Percentiles rank a stretch among this genome's conserved stretches.
phyloP scores from a whole-genome alignment of 2,888 invertebrate genomes.

The Spisula subtruncata region DNA sequence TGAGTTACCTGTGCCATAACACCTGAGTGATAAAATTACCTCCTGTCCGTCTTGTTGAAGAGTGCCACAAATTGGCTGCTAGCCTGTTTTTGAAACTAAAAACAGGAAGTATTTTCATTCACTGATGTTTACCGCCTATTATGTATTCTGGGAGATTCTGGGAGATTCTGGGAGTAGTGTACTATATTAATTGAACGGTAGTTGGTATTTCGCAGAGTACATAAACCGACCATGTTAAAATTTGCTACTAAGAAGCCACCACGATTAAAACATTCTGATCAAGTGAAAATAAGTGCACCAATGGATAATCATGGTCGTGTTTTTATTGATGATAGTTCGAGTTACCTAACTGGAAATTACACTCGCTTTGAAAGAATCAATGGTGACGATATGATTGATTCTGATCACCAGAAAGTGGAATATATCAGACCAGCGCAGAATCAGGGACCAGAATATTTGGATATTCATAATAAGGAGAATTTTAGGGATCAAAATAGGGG shows the following conservation, averaged over 20 bases:
- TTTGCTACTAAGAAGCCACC: constrained; percentile 82
- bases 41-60: constrained; percentile 24
- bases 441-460: constrained; percentile 15
- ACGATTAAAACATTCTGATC: constrained; percentile 66
- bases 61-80: constrained; percentile 54
- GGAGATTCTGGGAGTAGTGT: constrained; percentile 30
- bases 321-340: constrained; percentile 57
- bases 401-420: constrained; percentile 27
- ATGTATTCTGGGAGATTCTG: constrained; percentile 40
- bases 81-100: constrained; percentile 60
- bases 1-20: constrained; percentile 44
- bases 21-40: constrained; percentile 30
- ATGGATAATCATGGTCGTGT: constrained; percentile 46
- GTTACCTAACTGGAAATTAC: constrained; percentile 49
- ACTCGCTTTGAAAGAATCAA: constrained; percentile 56
- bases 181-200: constrained; percentile 16
- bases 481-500: constrained; percentile 13
- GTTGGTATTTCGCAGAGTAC: constrained; percentile 32
- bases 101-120: constrained; percentile 62
- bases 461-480: constrained; percentile 44
- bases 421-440: constrained; percentile 32
- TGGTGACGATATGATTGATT: constrained; percentile 54
- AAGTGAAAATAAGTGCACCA: constrained; percentile 38
- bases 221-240: constrained; percentile 78
- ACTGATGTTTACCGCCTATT: constrained; percentile 45